Conservation (phyloP, 1,140 invertebrate genomes). For the Trichonephila inaurata region DNA sequence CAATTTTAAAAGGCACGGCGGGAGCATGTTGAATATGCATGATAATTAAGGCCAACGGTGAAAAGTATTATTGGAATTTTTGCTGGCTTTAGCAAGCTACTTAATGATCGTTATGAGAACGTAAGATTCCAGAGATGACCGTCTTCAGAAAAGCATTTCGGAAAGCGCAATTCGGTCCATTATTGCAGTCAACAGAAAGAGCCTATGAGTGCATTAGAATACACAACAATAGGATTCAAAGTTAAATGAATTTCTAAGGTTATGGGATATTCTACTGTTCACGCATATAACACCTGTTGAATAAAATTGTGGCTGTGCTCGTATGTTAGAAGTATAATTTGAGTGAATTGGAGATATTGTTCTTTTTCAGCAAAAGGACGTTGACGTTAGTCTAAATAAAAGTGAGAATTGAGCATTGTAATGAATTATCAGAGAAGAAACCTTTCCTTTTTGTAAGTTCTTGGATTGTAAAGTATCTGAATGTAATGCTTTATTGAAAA, state of each 20-base stretch:
- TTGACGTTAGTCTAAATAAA: too few relatives aligned
- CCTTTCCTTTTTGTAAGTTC: too few relatives aligned
- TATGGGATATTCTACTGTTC: too few relatives aligned
- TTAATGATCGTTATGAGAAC: slow-evolving; percentile 3
- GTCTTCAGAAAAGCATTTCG: not conserved
- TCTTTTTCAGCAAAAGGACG: too few relatives aligned
- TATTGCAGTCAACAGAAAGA: not conserved
- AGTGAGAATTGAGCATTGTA: too few relatives aligned
- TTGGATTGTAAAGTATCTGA: too few relatives aligned
- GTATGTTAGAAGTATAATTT: too few relatives aligned
- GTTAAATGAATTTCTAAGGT: not conserved
- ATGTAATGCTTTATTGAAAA: too few relatives aligned
- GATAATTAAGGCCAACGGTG: slow-evolving; percentile 12
- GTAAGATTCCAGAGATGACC: not conserved
- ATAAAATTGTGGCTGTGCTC: too few relatives aligned
- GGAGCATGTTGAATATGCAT: not conserved
- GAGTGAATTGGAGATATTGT: too few relatives aligned
- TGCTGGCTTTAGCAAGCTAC: not conserved
- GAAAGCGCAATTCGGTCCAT: slow-evolving; percentile 16
- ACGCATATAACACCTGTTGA: too few relatives aligned
- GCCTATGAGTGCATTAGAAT: not conserved
- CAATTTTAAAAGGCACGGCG: not conserved
- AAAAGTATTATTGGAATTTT: slow-evolving; percentile 3
- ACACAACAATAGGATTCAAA: not conserved
- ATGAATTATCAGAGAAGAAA: too few relatives aligned